These are phyloP conservation scores for Cinclus mexicanus DNA, from an alignment of 2,113 vertebrate species.

Conservation along the genomic window DNA sequence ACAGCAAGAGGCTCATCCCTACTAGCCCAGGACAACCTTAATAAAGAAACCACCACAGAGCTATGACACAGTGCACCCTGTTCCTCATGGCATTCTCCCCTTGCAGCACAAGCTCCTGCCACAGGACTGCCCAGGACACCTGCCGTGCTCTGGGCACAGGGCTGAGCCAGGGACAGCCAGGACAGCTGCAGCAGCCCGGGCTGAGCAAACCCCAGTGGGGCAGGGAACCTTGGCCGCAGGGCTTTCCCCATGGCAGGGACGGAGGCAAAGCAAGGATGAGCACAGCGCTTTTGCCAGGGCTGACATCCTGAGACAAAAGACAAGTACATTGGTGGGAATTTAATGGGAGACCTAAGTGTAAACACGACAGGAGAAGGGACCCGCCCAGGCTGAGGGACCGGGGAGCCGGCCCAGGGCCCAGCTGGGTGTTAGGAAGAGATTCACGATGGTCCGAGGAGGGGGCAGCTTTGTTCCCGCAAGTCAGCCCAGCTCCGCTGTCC, in stretches of 20 bases:
- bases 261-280: not conserved
- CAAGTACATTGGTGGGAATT: not conserved
- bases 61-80: not conserved
- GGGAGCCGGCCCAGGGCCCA: not conserved
- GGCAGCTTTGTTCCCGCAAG: not conserved
- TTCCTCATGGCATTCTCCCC: not conserved
- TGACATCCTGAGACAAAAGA: not conserved
- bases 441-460: not conserved
- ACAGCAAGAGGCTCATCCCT: not conserved
- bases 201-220: fast-evolving
- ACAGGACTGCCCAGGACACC: not conserved
- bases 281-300: not conserved
- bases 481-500: fast-evolving
- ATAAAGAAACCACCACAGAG: not conserved
- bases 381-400: fast-evolving
- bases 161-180: not conserved
- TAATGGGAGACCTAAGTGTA: not conserved
- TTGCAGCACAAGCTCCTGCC: not conserved
- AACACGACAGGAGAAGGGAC: not conserved
- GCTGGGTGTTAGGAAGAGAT: not conserved
- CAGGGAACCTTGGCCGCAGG: not conserved
- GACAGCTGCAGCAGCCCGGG: not conserved
- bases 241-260: not conserved
- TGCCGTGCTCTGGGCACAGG: not conserved
- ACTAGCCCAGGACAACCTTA: not conserved